Conservation (phyloP, 2,797 vertebrate species). For the Dipus sagitta region DNA sequence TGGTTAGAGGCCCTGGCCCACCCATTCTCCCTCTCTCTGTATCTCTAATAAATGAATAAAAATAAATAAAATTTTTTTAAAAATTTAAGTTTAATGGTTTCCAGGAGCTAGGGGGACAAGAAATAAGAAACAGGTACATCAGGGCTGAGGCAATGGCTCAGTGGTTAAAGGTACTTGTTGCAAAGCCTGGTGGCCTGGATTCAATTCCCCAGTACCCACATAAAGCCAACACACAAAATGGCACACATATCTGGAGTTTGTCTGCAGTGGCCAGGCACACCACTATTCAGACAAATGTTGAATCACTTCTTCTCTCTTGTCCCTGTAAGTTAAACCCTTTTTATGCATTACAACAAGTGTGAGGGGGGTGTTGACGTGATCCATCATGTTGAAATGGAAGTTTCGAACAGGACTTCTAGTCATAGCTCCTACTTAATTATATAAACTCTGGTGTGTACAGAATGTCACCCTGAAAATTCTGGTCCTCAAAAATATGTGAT, state of each 20-base stretch:
- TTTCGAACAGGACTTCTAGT: constrained; percentile 39
- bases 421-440: not conserved
- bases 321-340: not conserved
- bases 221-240: too few species aligned
- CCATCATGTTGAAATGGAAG: not conserved
- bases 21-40: too few species aligned
- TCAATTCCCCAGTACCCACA: too few species aligned
- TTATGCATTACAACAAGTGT: not conserved
- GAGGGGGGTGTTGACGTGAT: constrained; percentile 2
- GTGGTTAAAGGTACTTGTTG: too few species aligned
- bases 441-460: not conserved
- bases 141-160: too few species aligned
- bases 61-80: not conserved
- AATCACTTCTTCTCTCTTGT: constrained; percentile 2
- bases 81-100: not conserved
- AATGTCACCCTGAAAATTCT: not conserved
- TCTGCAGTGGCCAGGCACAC: not conserved
- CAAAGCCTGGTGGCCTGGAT: too few species aligned
- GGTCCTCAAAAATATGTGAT: constrained; percentile 20
- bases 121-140: not conserved
- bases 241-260: too few species aligned
- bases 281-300: not conserved
- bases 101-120: not conserved
- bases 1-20: too few species aligned
- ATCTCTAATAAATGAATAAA: not conserved